Base-by-base conservation (phyloP, 2,797 vertebrate species). In the Enteromius fasciolatus region DNA sequence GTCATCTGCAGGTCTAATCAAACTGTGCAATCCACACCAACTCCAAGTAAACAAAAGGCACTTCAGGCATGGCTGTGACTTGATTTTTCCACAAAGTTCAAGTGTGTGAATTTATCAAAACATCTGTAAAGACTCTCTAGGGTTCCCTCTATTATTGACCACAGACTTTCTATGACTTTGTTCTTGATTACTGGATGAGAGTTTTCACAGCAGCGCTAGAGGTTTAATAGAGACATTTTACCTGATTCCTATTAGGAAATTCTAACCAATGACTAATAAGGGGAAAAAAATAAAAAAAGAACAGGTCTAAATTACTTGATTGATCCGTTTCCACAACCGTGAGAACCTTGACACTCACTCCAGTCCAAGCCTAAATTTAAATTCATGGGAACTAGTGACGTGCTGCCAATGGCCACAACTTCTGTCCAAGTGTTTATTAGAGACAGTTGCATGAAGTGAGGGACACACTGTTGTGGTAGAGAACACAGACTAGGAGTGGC, bases 21-120 rank as follows among this genome's bases (percentile, higher is more conserved):
- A 86, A 82, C 20, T 18, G 10, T 36, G 14, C 20, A 83, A 79
- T 82, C 17, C 39, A 39, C 76, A 82, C 18, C 12, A 52, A 14
- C 63, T 66, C 2, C 39, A 44, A 74, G 44, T 52, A 64, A 80
- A 76, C 69, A 69, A 25, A 46, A 81, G 41, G 2, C 2, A n/a
- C 57, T 64, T 64, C 39, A 73, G 69, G 69, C 79, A 64, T 15
- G 57, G 68, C 41, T 25, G 28, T 63, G 78, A 80, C 54, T 72
- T 63, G 54, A 72, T 41, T 76, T 76, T 76, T 76, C 73, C 73
- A 75, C 33, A 59, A 75, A 59, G 73, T 59, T 75, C 1, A 31
- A 18, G 36, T 41, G 31, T 36, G 31, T 36, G 48, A 74, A 54
- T 36, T 36, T 23, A 54, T 33, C 31, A n/a, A 54, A 74, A 74